Evolutionary conservation across 2,888 invertebrate genomes (phyloP), one percentile per base, ranked within the genome.

Genomic region (Taenaris catops): DNA sequence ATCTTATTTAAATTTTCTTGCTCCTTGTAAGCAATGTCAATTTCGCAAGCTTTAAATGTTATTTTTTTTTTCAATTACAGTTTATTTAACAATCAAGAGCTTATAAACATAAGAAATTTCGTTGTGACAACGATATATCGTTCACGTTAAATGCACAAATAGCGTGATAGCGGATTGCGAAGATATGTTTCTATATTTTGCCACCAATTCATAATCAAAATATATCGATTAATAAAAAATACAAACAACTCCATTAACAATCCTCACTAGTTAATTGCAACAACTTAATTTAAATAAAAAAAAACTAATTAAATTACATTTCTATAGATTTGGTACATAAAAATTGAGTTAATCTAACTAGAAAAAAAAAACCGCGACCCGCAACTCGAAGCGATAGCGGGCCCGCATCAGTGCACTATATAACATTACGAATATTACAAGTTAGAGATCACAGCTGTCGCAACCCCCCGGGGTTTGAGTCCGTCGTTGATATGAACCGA

Each of bases 381-480:
- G 63, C 68, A 67, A 67, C 53, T 45, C 51, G 50, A 72, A 70
- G 74, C 55, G 51, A 51, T 48, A 48, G 52, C 51, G 51, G 55
- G 53, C 56, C 53, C 52, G 42, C 45, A 48, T 51, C 75, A 65
- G 75, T 81, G 81, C 81, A 76, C 76, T 49, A 74, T 64, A 70
- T n/a, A n/a, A n/a, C n/a, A n/a, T 58, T 63, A 75, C 70, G 63
- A 72, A 69, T 63, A 80, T 79, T 81, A 83, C 66, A 57, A 64
- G 70, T 70, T 78, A 84, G 84, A 86, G 84, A 86, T 86, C 84
- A 86, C 84, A 86, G 80, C 79, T 78, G 75, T 70, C 70, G 70
- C 64, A 63, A 71, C 75, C 70, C 55, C 50, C 47, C 57, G 64
- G 67, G 69, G 65, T 52, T 63, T 62, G 60, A 67, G 67, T 73